Conservation (phyloP, 2,113 vertebrate genomes). For the Sakesphorus luctuosus region DNA sequence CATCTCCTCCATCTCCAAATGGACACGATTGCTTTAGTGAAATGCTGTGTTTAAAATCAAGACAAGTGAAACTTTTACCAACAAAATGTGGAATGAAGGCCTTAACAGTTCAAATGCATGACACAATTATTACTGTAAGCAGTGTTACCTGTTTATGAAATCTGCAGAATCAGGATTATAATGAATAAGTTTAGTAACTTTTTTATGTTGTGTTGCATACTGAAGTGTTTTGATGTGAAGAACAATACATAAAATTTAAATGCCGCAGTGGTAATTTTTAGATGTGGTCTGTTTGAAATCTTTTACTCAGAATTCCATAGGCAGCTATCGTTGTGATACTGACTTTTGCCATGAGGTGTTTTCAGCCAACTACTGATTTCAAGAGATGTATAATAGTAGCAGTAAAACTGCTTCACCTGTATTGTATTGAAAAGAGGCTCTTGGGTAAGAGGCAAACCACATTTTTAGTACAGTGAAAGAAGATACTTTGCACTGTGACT, state of each 20-base stretch:
- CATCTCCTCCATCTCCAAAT: rapidly evolving
- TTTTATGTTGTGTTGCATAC: background rate
- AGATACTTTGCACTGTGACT: background rate
- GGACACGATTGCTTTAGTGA: background rate
- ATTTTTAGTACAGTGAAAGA: background rate
- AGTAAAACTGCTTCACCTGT: background rate
- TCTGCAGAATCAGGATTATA: background rate
- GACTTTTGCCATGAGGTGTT: background rate
- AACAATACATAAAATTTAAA: background rate
- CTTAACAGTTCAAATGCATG: background rate
- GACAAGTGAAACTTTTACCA: background rate
- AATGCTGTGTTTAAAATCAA: background rate
- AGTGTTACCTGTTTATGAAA: background rate
- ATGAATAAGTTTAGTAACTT: background rate
- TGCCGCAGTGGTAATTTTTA: background rate
- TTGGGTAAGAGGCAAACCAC: background rate
- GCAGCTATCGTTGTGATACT: rapidly evolving
- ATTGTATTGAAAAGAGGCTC: background rate
- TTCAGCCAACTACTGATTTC: background rate
- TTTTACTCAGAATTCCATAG: background rate
- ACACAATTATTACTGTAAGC: background rate
- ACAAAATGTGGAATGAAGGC: background rate
- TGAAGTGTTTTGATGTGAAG: background rate
- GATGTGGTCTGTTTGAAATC: background rate
- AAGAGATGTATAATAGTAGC: background rate